phyloP scores from a whole-genome alignment of 1,140 invertebrate genomes.

The Samia ricini region DNA sequence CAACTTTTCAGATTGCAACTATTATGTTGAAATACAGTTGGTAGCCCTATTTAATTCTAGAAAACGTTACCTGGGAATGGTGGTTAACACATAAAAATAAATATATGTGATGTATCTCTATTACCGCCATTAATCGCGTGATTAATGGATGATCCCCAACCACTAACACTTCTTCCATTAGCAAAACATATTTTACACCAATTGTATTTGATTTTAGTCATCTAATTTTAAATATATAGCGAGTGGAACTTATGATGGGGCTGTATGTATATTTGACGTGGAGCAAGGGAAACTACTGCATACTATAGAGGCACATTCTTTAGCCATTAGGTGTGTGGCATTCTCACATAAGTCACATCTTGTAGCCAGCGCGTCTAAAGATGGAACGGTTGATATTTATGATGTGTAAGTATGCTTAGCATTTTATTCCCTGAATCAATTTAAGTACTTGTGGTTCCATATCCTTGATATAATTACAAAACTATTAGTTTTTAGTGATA shows the following conservation, averaged over 20 bases:
- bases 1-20: too few species aligned
- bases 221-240: conserved; percentile 96
- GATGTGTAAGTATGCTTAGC: conserved; percentile 86
- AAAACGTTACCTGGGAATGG: too few species aligned
- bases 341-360: conserved; percentile 96
- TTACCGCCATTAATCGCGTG: too few species aligned
- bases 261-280: conserved; percentile 96
- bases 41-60: too few species aligned
- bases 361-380: conserved; percentile 94
- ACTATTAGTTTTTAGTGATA: too few species aligned
- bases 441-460: too few species aligned
- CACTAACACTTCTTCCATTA: too few species aligned
- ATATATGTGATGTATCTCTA: too few species aligned
- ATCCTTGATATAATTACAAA: too few species aligned
- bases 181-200: neutral
- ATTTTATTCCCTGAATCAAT: conserved; percentile 16
- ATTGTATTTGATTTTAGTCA: conserved; percentile 81
- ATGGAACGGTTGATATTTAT: conserved; percentile 96
- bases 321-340: conserved; percentile 93
- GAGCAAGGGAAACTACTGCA: conserved; percentile 92
- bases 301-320: conserved; percentile 95
- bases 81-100: too few species aligned
- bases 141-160: too few species aligned
- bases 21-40: too few species aligned
- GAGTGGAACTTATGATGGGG: conserved; percentile 94